Evolutionary conservation across 2,113 vertebrate species (phyloP).

Genomic region (Zosterops pallidus): DNA sequence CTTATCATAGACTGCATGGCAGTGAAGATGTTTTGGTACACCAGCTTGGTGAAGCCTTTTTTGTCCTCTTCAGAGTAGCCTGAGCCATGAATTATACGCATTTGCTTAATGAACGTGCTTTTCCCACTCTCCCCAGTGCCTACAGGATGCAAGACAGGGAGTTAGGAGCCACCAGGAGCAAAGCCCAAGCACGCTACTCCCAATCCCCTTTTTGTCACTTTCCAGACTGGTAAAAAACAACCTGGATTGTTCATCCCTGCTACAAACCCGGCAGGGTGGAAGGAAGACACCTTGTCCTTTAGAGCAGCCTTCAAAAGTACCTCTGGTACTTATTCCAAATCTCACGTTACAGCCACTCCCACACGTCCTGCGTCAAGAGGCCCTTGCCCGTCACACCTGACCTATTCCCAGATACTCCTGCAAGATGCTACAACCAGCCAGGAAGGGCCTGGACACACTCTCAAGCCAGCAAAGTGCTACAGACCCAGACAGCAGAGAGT

Average conservation of each 20-base stretch:
- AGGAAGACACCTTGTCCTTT: conserved; percentile 19
- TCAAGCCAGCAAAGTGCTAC: neutral
- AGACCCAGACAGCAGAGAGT: rapidly evolving
- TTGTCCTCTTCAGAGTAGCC: conserved; percentile 87
- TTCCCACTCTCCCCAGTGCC: conserved; percentile 85
- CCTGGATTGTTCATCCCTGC: neutral
- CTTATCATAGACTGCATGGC: conserved; percentile 87
- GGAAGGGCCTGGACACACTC: neutral
- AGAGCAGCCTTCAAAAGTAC: neutral
- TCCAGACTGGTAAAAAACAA: neutral
- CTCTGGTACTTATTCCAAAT: conserved; percentile 3
- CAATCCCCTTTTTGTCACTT: neutral
- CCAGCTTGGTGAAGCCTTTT: conserved; percentile 83
- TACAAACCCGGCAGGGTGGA: neutral
- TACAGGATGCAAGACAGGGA: neutral
- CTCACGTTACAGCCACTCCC: conserved; percentile 41
- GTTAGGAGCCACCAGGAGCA: neutral
- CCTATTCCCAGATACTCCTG: conserved; percentile 47
- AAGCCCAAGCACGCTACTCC: neutral
- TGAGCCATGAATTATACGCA: conserved; percentile 84
- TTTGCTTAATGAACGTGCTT: conserved; percentile 86
- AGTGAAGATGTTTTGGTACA: conserved; percentile 87
- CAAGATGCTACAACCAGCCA: conserved; percentile 25
- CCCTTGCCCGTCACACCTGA: conserved; percentile 30
- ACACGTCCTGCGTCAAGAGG: conserved; percentile 31